Evolutionary conservation across 2,888 invertebrate species (phyloP).

Genomic region (Exocentrus adspersus): DNA sequence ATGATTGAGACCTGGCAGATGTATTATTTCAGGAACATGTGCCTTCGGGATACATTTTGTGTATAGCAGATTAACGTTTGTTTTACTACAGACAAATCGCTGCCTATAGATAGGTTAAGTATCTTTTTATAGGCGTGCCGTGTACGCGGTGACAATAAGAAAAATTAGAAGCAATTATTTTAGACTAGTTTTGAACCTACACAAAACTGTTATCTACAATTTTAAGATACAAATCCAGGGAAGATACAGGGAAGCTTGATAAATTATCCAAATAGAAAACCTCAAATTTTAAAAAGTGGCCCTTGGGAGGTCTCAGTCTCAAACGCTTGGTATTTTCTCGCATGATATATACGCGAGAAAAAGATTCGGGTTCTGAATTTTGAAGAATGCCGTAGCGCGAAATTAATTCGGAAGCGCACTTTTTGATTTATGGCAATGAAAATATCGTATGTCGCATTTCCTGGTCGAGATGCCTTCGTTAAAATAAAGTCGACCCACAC

Average conservation of each 20-base stretch:
- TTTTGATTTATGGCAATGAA: slow-evolving; percentile 38
- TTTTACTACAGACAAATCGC: slow-evolving; percentile 31
- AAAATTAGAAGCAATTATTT: slow-evolving; percentile 31
- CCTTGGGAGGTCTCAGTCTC: neutral
- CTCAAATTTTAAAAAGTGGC: neutral
- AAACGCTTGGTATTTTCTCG: neutral
- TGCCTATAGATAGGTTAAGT: slow-evolving; percentile 10
- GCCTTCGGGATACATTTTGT: slow-evolving; percentile 46
- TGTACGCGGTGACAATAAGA: slow-evolving; percentile 37
- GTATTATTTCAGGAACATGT: slow-evolving; percentile 63
- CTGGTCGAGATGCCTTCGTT: slow-evolving; percentile 36
- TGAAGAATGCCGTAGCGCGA: slow-evolving; percentile 46
- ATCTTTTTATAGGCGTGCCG: slow-evolving; percentile 27
- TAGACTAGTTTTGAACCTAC: no score
- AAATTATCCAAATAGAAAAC: neutral
- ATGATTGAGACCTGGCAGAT: slow-evolving; percentile 63
- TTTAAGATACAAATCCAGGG: slow-evolving; percentile 2
- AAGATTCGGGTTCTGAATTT: slow-evolving; percentile 40
- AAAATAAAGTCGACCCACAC: slow-evolving; percentile 8
- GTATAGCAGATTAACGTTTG: slow-evolving; percentile 25
- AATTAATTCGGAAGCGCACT: slow-evolving; percentile 39
- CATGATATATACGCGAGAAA: slow-evolving; percentile 33
- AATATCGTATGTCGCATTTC: slow-evolving; percentile 44
- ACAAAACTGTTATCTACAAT: neutral
- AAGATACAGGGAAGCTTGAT: neutral